A percentile compares a stretch with the other conserved stretches of the same genome.
Evolutionary conservation across 2,797 vertebrate species (phyloP).

Genomic region (Calcarius lapponicus): DNA sequence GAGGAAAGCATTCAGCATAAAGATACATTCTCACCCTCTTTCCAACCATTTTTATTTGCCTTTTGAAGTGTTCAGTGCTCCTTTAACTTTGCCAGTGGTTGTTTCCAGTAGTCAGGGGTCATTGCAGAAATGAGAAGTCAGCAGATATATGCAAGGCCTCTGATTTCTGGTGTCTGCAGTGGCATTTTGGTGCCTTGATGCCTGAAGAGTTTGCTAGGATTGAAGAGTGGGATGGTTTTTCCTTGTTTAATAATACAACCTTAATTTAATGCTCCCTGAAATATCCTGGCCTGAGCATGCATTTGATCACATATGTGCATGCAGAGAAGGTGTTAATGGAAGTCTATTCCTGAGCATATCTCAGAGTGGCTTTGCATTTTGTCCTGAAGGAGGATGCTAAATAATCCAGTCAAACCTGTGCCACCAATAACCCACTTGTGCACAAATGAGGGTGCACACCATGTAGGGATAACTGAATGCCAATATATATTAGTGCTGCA

Average conservation of each 20-base stretch:
- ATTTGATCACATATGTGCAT: neutral
- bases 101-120: neutral
- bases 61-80: neutral
- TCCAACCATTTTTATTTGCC: neutral
- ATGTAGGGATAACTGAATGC: neutral
- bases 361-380: slow-evolving; percentile 14
- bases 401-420: neutral
- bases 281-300: neutral
- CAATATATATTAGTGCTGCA: neutral
- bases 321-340: neutral
- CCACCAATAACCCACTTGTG: neutral
- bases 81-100: neutral
- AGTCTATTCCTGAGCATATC: neutral
- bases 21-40: neutral
- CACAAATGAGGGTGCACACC: neutral
- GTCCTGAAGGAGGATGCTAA: neutral
- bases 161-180: neutral
- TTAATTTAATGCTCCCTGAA: neutral
- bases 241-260: neutral
- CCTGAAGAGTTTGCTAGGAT: neutral
- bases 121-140: neutral
- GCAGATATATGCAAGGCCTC: neutral
- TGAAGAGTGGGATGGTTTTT: neutral
- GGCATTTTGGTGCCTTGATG: neutral
- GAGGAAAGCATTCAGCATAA: neutral